Evolutionary conservation across 2,888 invertebrate species (phyloP).

Genomic region (Eucera pruinosa): DNA sequence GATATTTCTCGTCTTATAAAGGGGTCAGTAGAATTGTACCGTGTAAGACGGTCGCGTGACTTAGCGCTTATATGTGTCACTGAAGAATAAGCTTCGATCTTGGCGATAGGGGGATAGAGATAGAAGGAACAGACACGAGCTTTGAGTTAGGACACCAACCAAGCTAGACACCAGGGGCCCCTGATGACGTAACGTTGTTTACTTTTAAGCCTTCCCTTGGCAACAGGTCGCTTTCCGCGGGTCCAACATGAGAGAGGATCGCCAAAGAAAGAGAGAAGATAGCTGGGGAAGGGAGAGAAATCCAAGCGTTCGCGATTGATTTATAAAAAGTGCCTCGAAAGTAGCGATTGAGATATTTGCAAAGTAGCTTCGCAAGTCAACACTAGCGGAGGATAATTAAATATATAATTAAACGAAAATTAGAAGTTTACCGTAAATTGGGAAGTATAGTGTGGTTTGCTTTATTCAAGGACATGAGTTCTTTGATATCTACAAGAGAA

Average conservation of each 20-base stretch:
- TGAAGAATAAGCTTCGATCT: constrained; percentile 32
- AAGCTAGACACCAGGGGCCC: constrained; percentile 59
- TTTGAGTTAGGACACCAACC: constrained; percentile 38
- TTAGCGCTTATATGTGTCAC: constrained; percentile 21
- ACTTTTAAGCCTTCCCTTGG: constrained; percentile 81
- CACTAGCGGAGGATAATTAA: too few relatives aligned
- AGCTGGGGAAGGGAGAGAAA: constrained; percentile 17
- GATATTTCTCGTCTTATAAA: neutral
- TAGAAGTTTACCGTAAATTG: too few relatives aligned
- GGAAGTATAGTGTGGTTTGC: too few relatives aligned
- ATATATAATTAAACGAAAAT: too few relatives aligned
- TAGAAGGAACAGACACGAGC: constrained; percentile 43
- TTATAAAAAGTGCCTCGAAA: too few relatives aligned
- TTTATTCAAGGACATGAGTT: too few relatives aligned
- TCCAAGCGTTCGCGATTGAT: neutral
- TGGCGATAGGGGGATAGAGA: constrained; percentile 52
- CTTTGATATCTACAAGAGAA: too few relatives aligned
- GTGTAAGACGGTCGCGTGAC: constrained; percentile 3
- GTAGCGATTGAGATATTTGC: too few relatives aligned
- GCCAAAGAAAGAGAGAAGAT: neutral
- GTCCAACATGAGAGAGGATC: constrained; percentile 41
- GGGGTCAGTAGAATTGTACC: neutral
- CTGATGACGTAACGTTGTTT: constrained; percentile 81
- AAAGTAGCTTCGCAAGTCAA: too few relatives aligned
- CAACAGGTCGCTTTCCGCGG: constrained; percentile 80